These are phyloP conservation scores for Cynodonichthys magdalenae DNA, from an alignment of 2,797 vertebrate species.

Conservation along the genomic window DNA sequence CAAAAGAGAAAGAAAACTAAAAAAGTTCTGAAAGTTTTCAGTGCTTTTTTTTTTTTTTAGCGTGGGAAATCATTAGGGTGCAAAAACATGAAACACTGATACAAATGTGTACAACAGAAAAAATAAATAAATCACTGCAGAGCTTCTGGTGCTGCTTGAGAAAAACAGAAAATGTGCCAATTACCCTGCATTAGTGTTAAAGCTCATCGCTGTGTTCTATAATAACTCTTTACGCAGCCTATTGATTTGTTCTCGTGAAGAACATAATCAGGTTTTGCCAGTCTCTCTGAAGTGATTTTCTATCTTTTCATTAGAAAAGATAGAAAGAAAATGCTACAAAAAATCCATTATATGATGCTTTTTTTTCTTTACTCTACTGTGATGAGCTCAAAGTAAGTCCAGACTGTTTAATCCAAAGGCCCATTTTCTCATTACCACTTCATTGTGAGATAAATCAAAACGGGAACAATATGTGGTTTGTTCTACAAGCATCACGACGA, in stretches of 20 bases:
- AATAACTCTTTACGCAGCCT: slow-evolving; percentile 21
- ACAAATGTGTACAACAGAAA: slow-evolving; percentile 4
- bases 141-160: slow-evolving; percentile 24
- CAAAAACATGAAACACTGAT: not conserved
- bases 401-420: slow-evolving; percentile 5
- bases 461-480: slow-evolving; percentile 15
- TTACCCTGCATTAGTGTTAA: slow-evolving; percentile 31
- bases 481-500: not conserved
- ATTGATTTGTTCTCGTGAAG: slow-evolving; percentile 32
- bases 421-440: slow-evolving; percentile 21
- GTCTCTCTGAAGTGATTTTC: slow-evolving; percentile 29
- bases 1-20: not conserved
- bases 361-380: slow-evolving; percentile 7
- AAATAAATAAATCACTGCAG: slow-evolving; percentile 20
- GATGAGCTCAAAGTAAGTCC: slow-evolving; percentile 4
- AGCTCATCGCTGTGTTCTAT: slow-evolving; percentile 10
- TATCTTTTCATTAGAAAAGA: slow-evolving; percentile 22
- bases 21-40: not conserved
- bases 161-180: slow-evolving; percentile 33
- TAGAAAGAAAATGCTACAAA: not conserved
- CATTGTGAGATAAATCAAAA: not conserved
- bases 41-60: not conserved
- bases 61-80: not conserved
- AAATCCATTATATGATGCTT: slow-evolving; percentile 2
- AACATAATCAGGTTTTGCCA: slow-evolving; percentile 18